phyloP scores from a whole-genome alignment of 64 coral and sea anemone genomes.

The Exaiptasia diaphana region DNA sequence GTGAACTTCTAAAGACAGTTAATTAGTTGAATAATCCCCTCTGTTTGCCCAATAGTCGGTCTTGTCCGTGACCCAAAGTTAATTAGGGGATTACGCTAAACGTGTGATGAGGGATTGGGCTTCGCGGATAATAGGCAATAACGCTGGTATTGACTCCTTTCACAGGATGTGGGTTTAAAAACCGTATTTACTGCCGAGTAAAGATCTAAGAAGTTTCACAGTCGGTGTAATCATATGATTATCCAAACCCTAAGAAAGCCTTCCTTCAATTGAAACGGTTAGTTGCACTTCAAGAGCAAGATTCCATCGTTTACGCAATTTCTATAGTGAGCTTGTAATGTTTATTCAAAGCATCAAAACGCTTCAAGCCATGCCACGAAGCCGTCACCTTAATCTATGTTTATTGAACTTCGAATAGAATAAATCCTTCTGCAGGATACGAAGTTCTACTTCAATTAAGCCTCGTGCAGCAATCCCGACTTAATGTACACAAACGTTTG shows the following conservation, averaged over 20 bases:
- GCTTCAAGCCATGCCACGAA: background rate
- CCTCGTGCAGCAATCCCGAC: conserved; percentile 1
- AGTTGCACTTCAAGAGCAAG: too few species aligned
- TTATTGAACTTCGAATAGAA: background rate
- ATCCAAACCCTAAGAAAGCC: too few species aligned
- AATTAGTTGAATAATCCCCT: background rate
- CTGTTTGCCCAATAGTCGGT: background rate
- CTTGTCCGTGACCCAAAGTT: conserved; percentile 6
- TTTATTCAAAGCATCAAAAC: background rate
- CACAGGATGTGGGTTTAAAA: conserved; percentile 12
- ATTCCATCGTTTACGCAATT: too few species aligned
- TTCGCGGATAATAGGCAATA: conserved; percentile 5
- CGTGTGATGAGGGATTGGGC: conserved; percentile 8
- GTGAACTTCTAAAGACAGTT: background rate
- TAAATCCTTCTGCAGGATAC: background rate
- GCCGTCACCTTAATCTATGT: background rate
- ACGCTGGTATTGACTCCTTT: background rate
- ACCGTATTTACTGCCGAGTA: background rate
- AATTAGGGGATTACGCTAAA: conserved; percentile 17
- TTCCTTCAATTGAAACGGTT: background rate
- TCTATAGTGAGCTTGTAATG: too few species aligned
- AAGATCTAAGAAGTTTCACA: background rate
- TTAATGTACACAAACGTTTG: conserved; percentile 9
- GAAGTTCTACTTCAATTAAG: background rate
- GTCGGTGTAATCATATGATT: too few species aligned